Evolutionary conservation across 2,888 invertebrate genomes (phyloP).

Genomic region (Blastobasis lacticolella): DNA sequence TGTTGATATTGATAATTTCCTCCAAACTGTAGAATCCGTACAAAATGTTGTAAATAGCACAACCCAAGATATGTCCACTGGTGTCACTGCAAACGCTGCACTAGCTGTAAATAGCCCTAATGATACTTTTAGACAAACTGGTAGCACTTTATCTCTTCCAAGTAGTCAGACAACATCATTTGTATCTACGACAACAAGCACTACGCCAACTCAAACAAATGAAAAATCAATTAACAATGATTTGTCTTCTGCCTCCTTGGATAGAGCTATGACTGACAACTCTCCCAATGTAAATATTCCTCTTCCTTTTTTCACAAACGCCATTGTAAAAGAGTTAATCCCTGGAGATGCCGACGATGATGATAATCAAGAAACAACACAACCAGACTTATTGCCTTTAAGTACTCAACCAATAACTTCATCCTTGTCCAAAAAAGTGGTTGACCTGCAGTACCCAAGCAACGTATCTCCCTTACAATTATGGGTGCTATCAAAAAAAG

Average conservation of each 20-base stretch:
- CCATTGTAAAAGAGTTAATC: slow-evolving; percentile 37
- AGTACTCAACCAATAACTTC: slow-evolving; percentile 21
- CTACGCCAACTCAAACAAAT: neutral
- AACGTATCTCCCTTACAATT: slow-evolving; percentile 52
- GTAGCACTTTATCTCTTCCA: slow-evolving; percentile 30
- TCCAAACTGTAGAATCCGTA: slow-evolving; percentile 40
- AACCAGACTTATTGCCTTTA: slow-evolving; percentile 15
- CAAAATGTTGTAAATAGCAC: slow-evolving; percentile 50
- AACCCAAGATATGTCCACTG: slow-evolving; percentile 26
- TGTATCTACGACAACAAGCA: slow-evolving; percentile 4
- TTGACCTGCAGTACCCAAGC: slow-evolving; percentile 36
- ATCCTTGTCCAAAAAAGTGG: slow-evolving; percentile 2
- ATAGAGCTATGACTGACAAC: slow-evolving; percentile 18
- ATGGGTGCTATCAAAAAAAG: slow-evolving; percentile 65
- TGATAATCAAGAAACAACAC: slow-evolving; percentile 8
- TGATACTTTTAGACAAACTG: slow-evolving; percentile 22
- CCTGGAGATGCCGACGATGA: slow-evolving; percentile 19
- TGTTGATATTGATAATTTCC: slow-evolving; percentile 32
- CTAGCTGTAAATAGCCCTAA: slow-evolving; percentile 48
- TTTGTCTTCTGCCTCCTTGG: slow-evolving; percentile 31
- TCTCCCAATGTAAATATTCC: slow-evolving; percentile 37
- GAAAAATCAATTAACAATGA: slow-evolving; percentile 6
- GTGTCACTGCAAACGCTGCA: slow-evolving; percentile 22
- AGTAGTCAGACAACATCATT: slow-evolving; percentile 33
- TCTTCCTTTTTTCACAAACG: slow-evolving; percentile 52